phyloP scores from a whole-genome alignment of 2,888 invertebrate genomes.

The Nemoura dubitans region DNA sequence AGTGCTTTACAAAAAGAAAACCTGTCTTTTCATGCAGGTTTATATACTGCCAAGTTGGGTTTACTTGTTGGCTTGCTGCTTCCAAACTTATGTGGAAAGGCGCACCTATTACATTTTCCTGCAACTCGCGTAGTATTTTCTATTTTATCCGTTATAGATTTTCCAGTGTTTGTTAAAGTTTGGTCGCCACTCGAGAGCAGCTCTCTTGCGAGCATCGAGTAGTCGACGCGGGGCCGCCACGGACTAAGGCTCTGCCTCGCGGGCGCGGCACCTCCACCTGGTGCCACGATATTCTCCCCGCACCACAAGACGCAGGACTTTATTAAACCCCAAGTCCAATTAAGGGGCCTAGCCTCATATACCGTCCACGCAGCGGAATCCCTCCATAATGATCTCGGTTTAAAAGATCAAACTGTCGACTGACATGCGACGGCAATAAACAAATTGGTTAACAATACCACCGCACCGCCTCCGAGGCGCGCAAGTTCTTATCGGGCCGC shows the following conservation, averaged over 20 bases:
- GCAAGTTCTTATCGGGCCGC: background rate
- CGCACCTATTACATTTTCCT: background rate
- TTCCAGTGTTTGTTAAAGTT: background rate
- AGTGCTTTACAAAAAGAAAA: slow-evolving; percentile 12
- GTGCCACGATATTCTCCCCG: background rate
- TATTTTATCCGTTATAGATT: background rate
- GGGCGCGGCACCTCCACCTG: background rate
- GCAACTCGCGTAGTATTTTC: background rate
- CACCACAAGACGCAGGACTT: background rate
- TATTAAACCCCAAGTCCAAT: background rate
- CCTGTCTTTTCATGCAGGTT: slow-evolving; percentile 1
- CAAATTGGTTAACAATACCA: slow-evolving; percentile 33
- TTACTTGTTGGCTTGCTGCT: background rate
- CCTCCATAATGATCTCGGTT: slow-evolving; percentile 18
- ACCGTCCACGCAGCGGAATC: background rate
- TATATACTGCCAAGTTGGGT: background rate
- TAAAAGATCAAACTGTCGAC: slow-evolving; percentile 20
- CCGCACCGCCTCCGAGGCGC: background rate
- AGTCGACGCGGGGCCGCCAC: too few species aligned
- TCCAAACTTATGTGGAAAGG: background rate
- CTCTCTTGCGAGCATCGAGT: too few species aligned
- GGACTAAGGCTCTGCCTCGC: too few species aligned
- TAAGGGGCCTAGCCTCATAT: background rate
- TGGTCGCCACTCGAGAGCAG: background rate
- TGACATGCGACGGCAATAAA: slow-evolving; percentile 25